Conservation (phyloP, 2,888 invertebrate species). For the Agrotis segetum region DNA sequence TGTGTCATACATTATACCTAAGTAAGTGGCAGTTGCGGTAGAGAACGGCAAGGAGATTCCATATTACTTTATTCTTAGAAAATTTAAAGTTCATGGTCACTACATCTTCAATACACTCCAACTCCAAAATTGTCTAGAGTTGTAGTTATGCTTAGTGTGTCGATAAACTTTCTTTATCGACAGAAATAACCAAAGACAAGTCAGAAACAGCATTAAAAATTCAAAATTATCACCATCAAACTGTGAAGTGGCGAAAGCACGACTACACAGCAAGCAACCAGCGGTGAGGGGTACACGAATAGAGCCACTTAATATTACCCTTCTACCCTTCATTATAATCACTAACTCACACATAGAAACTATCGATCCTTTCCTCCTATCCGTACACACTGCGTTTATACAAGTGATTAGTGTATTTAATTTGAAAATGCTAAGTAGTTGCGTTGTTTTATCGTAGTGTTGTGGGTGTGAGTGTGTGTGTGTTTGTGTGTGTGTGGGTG, state of each 20-base stretch:
- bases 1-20: neutral
- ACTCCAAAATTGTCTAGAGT: no score
- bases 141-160: no score
- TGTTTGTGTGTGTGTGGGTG: slow-evolving; percentile 76
- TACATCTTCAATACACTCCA: neutral
- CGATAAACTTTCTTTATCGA: no score
- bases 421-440: slow-evolving; percentile 91
- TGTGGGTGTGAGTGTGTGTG: slow-evolving; percentile 70
- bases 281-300: slow-evolving; percentile 86
- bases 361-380: slow-evolving; percentile 85
- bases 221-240: slow-evolving; percentile 82
- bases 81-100: neutral
- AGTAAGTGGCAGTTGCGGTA: neutral
- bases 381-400: slow-evolving; percentile 85
- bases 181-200: neutral
- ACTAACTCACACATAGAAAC: slow-evolving; percentile 85
- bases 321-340: slow-evolving; percentile 90
- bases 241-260: slow-evolving; percentile 87
- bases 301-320: slow-evolving; percentile 91
- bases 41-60: neutral
- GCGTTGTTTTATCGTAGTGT: slow-evolving; percentile 87
- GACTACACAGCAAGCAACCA: slow-evolving; percentile 79
- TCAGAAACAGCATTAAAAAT: slow-evolving; percentile 49
- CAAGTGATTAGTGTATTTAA: slow-evolving; percentile 91
- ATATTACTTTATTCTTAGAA: neutral